A percentile compares a stretch with the other conserved stretches of the same genome.
Conservation (phyloP, 2,113 vertebrate species). For the Micromys minutus region DNA sequence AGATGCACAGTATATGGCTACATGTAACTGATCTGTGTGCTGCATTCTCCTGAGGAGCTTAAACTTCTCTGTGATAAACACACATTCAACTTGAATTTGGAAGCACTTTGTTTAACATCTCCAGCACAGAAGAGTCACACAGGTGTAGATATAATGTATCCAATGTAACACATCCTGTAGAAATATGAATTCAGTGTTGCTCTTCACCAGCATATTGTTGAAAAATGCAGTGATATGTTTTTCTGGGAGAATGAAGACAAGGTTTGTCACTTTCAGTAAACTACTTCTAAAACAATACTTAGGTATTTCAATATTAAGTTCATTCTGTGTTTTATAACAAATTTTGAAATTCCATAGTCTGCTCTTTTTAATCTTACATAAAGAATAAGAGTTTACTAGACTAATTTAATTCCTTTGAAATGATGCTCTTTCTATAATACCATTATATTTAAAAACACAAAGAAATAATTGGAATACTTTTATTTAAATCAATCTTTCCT, state of each 20-base stretch:
- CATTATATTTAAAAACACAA: conserved; percentile 5
- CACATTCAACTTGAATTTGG: not conserved
- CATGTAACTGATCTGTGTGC: not conserved
- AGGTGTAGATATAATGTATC: not conserved
- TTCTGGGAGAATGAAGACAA: not conserved
- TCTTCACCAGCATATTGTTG: not conserved
- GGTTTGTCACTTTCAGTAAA: not conserved
- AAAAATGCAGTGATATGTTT: not conserved
- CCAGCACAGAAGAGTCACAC: not conserved
- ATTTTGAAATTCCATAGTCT: not conserved
- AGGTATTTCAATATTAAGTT: not conserved
- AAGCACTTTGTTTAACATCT: not conserved
- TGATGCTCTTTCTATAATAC: not conserved
- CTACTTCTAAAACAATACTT: not conserved
- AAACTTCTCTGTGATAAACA: not conserved
- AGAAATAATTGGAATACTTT: not conserved
- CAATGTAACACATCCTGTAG: not conserved
- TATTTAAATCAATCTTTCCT: conserved; percentile 27
- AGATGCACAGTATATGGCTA: accelerated
- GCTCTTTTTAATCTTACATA: not conserved
- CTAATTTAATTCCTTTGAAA: not conserved
- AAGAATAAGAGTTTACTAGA: not conserved
- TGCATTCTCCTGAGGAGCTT: accelerated
- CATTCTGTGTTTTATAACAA: not conserved
- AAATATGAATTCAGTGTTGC: not conserved